phyloP scores from a whole-genome alignment of 1,140 invertebrate species.

The Lepidotrigona ventralis region DNA sequence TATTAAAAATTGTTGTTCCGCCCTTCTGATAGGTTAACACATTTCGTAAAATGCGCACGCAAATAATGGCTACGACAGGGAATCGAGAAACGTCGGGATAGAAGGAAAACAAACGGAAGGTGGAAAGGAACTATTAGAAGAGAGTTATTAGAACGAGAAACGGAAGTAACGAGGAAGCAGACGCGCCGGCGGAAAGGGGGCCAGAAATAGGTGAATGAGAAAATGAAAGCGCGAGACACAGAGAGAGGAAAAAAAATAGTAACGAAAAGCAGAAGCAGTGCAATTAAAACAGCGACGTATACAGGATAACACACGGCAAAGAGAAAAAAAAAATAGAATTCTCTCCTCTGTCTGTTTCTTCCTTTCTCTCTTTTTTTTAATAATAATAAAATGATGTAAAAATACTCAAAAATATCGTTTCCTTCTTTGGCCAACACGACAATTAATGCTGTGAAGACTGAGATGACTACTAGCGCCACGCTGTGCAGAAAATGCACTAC shows the following conservation, averaged over 20 bases:
- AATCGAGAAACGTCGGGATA: not conserved
- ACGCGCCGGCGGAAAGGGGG: not conserved
- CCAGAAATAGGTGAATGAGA: not conserved
- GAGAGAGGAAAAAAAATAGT: not conserved
- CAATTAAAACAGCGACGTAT: not conserved
- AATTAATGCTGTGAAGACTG: not conserved
- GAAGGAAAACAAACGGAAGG: not conserved
- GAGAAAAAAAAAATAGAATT: not conserved
- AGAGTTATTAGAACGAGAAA: conserved; percentile 16
- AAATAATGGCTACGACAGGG: not conserved
- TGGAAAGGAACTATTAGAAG: not conserved
- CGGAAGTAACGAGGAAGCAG: not conserved
- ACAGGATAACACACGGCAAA: no score
- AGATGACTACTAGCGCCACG: not conserved
- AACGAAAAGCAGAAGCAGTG: not conserved
- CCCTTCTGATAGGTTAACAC: conserved; percentile 7
- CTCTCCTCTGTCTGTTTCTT: not conserved
- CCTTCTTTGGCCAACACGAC: no score
- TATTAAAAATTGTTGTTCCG: no score
- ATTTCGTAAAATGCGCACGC: not conserved
- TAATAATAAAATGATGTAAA: not conserved
- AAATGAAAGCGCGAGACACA: not conserved
- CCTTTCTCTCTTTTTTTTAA: not conserved
- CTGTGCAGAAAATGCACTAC: not conserved
- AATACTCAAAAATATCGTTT: not conserved